A percentile compares a stretch with the other conserved stretches of the same genome.
These are phyloP conservation scores for Pseudochromis fuscus DNA, from an alignment of 2,797 vertebrate species.

Conservation along the genomic window DNA sequence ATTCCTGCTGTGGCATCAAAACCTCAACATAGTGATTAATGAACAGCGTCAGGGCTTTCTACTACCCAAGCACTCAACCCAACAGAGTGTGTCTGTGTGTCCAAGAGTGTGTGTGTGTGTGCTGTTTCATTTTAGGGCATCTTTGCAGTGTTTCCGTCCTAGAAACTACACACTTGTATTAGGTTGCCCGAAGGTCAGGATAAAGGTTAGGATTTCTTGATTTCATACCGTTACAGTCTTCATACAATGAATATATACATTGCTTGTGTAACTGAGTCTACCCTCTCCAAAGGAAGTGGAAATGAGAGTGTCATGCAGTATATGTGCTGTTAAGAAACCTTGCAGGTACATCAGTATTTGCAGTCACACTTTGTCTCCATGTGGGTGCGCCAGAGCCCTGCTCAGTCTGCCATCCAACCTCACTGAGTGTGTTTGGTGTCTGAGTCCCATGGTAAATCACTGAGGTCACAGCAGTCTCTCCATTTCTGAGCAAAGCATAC, in stretches of 20 bases:
- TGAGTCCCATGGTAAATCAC: slow-evolving; percentile 22
- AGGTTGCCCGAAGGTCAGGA: neutral
- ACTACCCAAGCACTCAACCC: slow-evolving; percentile 71
- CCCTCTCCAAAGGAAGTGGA: neutral
- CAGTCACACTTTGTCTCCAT: slow-evolving; percentile 54
- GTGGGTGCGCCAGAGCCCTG: slow-evolving; percentile 60
- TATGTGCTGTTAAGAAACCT: neutral
- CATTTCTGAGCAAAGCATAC: neutral
- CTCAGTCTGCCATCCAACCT: neutral
- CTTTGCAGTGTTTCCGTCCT: neutral
- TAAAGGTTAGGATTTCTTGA: neutral
- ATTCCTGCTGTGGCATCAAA: slow-evolving; percentile 81
- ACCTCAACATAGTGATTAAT: slow-evolving; percentile 80
- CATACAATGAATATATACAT: neutral
- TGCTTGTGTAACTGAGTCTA: neutral
- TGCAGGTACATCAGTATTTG: slow-evolving; percentile 10
- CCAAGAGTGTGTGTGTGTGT: slow-evolving; percentile 28
- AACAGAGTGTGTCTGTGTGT: slow-evolving; percentile 50
- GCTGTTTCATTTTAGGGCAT: slow-evolving; percentile 22
- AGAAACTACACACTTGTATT: neutral
- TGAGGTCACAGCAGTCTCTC: slow-evolving; percentile 8
- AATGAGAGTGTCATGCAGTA: neutral
- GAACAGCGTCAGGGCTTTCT: slow-evolving; percentile 72
- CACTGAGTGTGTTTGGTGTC: neutral
- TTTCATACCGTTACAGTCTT: neutral